Evolutionary conservation across 2,797 vertebrate species (phyloP).

Genomic region (Rhadinocentrus ornatus): DNA sequence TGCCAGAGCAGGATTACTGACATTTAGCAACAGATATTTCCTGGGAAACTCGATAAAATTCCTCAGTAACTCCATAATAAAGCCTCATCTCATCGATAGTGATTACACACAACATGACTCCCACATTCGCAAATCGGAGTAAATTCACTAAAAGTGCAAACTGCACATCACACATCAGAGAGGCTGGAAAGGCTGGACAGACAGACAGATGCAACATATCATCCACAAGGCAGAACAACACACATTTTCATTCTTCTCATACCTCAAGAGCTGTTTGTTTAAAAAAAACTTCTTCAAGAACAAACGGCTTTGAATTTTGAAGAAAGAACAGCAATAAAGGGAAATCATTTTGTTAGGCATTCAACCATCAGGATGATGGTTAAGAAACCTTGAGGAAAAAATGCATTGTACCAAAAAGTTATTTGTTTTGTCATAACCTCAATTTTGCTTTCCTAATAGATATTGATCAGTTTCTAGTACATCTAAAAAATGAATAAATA

Average conservation of each 20-base stretch:
- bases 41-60: conserved; percentile 55
- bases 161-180: conserved; percentile 11
- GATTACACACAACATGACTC: conserved; percentile 56
- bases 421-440: conserved; percentile 2
- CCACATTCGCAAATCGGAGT: conserved; percentile 38
- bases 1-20: conserved; percentile 73
- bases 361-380: conserved; percentile 15
- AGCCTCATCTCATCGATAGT: conserved; percentile 52
- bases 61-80: conserved; percentile 49
- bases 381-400: conserved; percentile 2
- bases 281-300: conserved; percentile 44
- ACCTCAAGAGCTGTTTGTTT: conserved; percentile 48
- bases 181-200: conserved; percentile 28
- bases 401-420: conserved; percentile 7
- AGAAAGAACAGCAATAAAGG: conserved; percentile 26
- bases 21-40: conserved; percentile 75
- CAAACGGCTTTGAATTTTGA: conserved; percentile 25
- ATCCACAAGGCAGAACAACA: conserved; percentile 25
- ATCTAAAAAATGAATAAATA: no score
- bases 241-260: conserved; percentile 35
- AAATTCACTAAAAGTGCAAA: conserved; percentile 18
- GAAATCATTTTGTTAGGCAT: conserved; percentile 35
- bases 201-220: conserved; percentile 38
- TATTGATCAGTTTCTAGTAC: not conserved
- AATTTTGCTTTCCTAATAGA: conserved; percentile 11